Conservation (phyloP, 2,113 vertebrate genomes). For the Himantopus leucocephalus region DNA sequence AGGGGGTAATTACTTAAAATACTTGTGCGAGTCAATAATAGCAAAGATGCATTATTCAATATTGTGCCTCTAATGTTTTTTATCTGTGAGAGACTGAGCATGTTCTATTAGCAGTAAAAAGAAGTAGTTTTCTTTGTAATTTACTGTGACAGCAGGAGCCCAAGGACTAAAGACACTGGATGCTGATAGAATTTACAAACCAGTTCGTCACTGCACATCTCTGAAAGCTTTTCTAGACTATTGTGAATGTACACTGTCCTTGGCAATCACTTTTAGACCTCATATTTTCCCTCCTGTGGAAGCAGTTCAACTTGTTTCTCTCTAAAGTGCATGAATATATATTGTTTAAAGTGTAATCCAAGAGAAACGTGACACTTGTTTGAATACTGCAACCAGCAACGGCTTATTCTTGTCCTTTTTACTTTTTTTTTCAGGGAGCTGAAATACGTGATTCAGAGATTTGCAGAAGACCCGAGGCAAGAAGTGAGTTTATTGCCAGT, state of each 20-base stretch:
- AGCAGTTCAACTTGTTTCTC: not conserved
- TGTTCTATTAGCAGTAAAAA: conserved; percentile 26
- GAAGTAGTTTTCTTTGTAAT: not conserved
- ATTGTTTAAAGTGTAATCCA: not conserved
- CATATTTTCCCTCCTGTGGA: not conserved
- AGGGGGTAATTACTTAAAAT: not conserved
- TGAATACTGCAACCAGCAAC: not conserved
- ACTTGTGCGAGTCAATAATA: not conserved
- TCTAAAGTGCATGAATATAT: not conserved
- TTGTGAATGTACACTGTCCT: not conserved
- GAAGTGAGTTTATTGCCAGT: conserved; percentile 80
- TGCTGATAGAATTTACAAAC: conserved; percentile 5
- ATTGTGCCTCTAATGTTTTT: not conserved
- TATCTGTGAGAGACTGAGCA: not conserved
- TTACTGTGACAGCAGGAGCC: not conserved
- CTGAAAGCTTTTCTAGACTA: not conserved
- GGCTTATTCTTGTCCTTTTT: not conserved
- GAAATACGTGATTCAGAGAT: conserved; percentile 98
- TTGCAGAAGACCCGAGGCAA: conserved; percentile 95
- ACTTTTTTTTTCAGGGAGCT: conserved; percentile 82
- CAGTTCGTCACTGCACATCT: not conserved
- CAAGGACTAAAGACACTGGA: not conserved
- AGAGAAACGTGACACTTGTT: not conserved
- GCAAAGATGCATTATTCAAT: not conserved
- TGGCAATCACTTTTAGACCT: not conserved